Percentiles rank a stretch among this genome's conserved stretches.
Evolutionary conservation across 2,888 invertebrate genomes (phyloP).

Genomic region (Pecten maximus): DNA sequence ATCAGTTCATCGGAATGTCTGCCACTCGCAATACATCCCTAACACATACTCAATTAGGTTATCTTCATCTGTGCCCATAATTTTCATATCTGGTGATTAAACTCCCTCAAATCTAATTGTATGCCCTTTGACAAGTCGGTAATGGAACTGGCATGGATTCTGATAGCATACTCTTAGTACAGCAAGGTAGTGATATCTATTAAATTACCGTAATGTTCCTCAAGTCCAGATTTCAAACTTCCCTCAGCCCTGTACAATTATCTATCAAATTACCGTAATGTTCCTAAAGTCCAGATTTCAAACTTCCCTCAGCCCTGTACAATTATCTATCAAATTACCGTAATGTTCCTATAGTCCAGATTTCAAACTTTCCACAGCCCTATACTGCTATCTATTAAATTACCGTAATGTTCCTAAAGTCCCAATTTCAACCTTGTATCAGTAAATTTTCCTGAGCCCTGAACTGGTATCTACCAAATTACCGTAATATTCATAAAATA

Average conservation of each 20-base stretch:
- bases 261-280: not conserved
- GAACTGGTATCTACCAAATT: not conserved
- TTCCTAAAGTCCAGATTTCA: too few relatives aligned
- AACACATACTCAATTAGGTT: not conserved
- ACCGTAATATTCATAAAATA: not conserved
- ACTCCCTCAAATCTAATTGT: not conserved
- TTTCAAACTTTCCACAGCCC: not conserved
- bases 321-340: not conserved
- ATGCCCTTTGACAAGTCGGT: not conserved
- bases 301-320: not conserved
- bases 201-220: not conserved
- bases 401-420: not conserved
- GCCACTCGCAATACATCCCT: not conserved
- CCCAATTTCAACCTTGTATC: too few relatives aligned
- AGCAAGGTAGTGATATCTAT: not conserved
- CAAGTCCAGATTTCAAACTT: too few relatives aligned
- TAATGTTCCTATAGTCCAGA: not conserved
- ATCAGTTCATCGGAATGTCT: not conserved
- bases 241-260: not conserved
- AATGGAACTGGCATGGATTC: not conserved
- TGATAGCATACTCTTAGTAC: not conserved
- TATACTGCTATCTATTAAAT: not conserved
- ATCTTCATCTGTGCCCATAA: not conserved
- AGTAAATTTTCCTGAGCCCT: not conserved
- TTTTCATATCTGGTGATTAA: not conserved